A percentile compares a stretch with the other conserved stretches of the same genome.
phyloP scores from a whole-genome alignment of 1,140 invertebrate species.

The Caligus rogercresseyi region DNA sequence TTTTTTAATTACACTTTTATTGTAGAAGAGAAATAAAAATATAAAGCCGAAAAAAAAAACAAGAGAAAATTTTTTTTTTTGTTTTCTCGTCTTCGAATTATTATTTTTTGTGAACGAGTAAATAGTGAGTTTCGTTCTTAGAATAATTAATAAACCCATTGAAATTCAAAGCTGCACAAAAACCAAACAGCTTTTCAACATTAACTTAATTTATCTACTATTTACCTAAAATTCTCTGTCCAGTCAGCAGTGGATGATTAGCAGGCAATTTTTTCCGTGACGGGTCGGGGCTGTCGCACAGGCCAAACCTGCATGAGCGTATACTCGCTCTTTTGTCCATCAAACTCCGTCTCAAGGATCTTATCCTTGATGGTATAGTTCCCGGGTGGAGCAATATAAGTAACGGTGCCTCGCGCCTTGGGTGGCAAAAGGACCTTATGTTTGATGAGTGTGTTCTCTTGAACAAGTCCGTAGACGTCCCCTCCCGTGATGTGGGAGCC shows the following conservation, averaged over 20 bases:
- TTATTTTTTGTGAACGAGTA: no score
- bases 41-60: no score
- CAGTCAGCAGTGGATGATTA: conserved; percentile 92
- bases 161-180: no score
- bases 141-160: no score
- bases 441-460: conserved; percentile 92
- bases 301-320: conserved; percentile 82
- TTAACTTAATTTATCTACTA: no score
- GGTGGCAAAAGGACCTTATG: conserved; percentile 90
- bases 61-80: no score
- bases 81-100: no score
- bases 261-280: conserved; percentile 94
- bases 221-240: conserved; percentile 72
- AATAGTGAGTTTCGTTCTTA: no score
- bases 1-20: no score
- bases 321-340: conserved; percentile 77
- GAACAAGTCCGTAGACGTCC: conserved; percentile 85
- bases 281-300: conserved; percentile 89
- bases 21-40: no score
- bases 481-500: conserved; percentile 88
- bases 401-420: conserved; percentile 82
- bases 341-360: conserved; percentile 92
- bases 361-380: conserved; percentile 88
- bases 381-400: conserved; percentile 81
- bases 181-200: no score